Evolutionary conservation across 2,797 vertebrate genomes (phyloP).

Genomic region (Anniella stebbinsi): DNA sequence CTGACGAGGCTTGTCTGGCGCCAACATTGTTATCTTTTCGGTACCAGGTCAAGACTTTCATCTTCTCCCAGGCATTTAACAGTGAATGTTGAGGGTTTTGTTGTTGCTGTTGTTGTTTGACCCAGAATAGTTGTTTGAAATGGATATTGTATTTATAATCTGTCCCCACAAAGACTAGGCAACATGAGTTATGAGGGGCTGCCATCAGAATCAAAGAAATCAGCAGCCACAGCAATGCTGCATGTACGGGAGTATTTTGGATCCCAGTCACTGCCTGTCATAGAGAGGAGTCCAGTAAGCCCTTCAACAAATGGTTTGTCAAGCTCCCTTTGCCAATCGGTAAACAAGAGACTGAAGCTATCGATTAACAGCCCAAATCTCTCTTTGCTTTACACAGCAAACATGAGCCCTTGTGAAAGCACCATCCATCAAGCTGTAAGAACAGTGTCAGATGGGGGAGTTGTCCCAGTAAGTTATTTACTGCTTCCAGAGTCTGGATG

Average conservation of each 20-base stretch:
- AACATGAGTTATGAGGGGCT: neutral
- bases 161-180: neutral
- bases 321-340: constrained; percentile 56
- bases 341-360: constrained; percentile 69
- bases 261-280: neutral
- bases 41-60: too few relatives aligned
- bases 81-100: too few relatives aligned
- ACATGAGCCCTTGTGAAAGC: constrained; percentile 61
- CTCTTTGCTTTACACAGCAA: constrained; percentile 50
- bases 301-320: constrained; percentile 45
- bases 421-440: constrained; percentile 66
- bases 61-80: too few relatives aligned
- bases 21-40: too few relatives aligned
- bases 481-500: constrained; percentile 40
- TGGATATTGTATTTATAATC: too few relatives aligned
- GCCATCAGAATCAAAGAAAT: neutral
- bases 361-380: constrained; percentile 68
- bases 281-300: constrained; percentile 29
- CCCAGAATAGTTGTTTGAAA: too few relatives aligned
- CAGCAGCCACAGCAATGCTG: neutral
- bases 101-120: too few relatives aligned
- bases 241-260: neutral
- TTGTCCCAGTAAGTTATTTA: constrained; percentile 72
- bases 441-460: constrained; percentile 59
- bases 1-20: too few relatives aligned